These are phyloP conservation scores for Apodemus speciosus DNA, from an alignment of 2,113 vertebrate species.

Conservation along the genomic window DNA sequence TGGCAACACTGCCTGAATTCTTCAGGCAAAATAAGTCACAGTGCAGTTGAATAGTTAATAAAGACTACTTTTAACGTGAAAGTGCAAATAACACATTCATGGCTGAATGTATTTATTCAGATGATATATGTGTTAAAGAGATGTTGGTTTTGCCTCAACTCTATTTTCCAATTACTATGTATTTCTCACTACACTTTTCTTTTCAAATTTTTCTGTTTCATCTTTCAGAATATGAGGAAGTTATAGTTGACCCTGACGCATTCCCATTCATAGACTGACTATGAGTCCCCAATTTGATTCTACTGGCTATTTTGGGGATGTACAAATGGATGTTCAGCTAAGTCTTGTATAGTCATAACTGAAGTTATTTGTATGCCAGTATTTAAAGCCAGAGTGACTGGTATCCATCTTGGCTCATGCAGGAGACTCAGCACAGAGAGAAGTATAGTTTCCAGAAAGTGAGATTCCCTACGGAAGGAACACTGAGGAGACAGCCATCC, in stretches of 20 bases:
- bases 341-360: background rate
- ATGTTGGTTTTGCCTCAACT: background rate
- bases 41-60: background rate
- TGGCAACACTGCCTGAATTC: background rate
- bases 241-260: background rate
- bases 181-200: background rate
- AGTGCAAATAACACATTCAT: background rate
- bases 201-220: background rate
- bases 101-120: background rate
- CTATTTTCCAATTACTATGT: background rate
- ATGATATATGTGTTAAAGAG: background rate
- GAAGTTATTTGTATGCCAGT: background rate
- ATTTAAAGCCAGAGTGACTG: background rate
- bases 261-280: background rate
- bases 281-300: accelerated
- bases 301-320: background rate
- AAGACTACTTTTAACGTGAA: background rate
- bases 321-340: background rate
- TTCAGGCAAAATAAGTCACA: background rate
- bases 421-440: background rate
- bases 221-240: background rate
- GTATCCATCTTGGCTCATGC: background rate
- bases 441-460: background rate
- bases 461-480: background rate
- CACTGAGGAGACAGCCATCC: background rate